These are phyloP conservation scores for Enteromius mattozi DNA, from an alignment of 2,797 vertebrate genomes.

Conservation along the genomic window DNA sequence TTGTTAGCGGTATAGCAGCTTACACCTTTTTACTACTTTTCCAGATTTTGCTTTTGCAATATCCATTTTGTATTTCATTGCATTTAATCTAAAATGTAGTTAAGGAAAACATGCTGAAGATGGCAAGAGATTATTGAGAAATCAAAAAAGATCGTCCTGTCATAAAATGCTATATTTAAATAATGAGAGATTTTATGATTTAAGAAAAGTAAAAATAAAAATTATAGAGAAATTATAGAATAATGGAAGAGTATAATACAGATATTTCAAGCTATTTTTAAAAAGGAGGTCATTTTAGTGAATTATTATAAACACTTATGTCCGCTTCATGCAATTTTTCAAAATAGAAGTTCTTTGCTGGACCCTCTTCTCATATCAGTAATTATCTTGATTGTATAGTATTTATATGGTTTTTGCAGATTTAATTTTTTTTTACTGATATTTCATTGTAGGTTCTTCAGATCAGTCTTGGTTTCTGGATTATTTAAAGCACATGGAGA, in stretches of 20 bases:
- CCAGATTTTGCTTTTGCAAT: background rate
- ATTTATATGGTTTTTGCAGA: background rate
- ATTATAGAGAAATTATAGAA: background rate
- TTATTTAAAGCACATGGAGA: background rate
- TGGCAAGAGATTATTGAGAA: background rate
- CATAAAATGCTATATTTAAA: background rate
- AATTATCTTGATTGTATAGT: background rate
- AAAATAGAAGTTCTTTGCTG: background rate
- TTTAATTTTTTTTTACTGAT: background rate
- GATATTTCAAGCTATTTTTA: background rate
- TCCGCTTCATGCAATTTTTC: background rate
- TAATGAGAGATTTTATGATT: background rate
- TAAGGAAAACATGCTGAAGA: background rate
- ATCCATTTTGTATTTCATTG: background rate
- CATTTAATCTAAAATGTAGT: background rate
- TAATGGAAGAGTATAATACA: background rate
- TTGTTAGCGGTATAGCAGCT: background rate
- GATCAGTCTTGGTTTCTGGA: background rate
- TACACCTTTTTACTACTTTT: background rate
- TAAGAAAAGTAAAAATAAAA: background rate
- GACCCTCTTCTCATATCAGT: background rate
- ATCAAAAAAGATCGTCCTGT: background rate
- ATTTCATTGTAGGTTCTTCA: background rate
- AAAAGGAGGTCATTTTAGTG: background rate
- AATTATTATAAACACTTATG: background rate